Percentiles rank a stretch among this genome's conserved stretches.
phyloP scores from a whole-genome alignment of 2,888 invertebrate genomes.

The Auanema freiburgensis region DNA sequence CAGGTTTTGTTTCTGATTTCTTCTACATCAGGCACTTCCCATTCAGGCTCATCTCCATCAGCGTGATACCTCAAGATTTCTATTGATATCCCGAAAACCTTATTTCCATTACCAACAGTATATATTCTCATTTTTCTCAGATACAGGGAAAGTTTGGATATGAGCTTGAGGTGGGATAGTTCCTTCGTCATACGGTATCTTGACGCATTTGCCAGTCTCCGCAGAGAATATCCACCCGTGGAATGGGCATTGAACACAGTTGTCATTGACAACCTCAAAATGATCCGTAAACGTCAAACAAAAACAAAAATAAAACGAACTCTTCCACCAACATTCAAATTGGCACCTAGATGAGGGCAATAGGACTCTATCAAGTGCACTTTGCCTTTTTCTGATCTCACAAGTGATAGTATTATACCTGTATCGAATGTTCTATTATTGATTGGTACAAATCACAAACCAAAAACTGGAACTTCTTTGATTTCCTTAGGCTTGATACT shows the following conservation, averaged over 20 bases:
- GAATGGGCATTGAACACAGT: conserved; percentile 85
- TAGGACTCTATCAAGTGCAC: conserved; percentile 80
- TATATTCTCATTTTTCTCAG: conserved; percentile 77
- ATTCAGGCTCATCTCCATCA: conserved; percentile 74
- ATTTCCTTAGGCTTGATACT: conserved; percentile 71
- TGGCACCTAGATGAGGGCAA: conserved; percentile 87
- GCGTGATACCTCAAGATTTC: conserved; percentile 71
- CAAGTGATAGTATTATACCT: conserved; percentile 77
- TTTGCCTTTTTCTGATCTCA: conserved; percentile 72
- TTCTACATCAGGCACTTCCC: conserved; percentile 72
- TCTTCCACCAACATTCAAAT: conserved; percentile 78
- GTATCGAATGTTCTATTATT: no score
- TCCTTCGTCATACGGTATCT: conserved; percentile 75
- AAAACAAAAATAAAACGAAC: conserved; percentile 15
- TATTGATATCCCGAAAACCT: conserved; percentile 7
- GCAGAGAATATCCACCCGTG: conserved; percentile 84
- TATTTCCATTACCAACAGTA: conserved; percentile 75
- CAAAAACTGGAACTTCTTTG: conserved; percentile 73
- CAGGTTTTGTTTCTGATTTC: conserved; percentile 71
- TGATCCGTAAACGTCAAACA: neutral
- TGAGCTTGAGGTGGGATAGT: conserved; percentile 72
- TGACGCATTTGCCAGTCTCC: conserved; percentile 75
- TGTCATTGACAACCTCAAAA: conserved; percentile 67
- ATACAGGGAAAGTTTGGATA: conserved; percentile 74
- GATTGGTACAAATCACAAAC: no score